phyloP scores from a whole-genome alignment of 2,113 vertebrate species.

The Mus spicilegus region DNA sequence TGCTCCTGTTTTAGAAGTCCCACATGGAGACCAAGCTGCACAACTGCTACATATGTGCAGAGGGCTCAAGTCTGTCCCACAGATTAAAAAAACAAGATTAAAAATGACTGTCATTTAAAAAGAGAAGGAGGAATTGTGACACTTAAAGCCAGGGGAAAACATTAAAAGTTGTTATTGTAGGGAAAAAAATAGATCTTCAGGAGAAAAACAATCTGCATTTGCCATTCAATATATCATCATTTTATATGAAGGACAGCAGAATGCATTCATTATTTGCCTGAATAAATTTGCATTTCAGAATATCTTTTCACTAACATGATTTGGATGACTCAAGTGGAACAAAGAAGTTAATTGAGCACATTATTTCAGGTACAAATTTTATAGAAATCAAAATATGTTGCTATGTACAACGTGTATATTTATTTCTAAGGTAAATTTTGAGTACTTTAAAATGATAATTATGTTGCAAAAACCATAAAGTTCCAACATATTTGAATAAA shows the following conservation, averaged over 20 bases:
- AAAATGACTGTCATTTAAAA: conserved; percentile 35
- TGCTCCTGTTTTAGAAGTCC: no score
- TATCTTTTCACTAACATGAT: conserved; percentile 64
- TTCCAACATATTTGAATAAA: conserved; percentile 60
- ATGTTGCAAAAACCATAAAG: conserved; percentile 61
- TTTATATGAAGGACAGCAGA: conserved; percentile 67
- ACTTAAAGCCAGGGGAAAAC: neutral
- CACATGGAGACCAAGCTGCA: no score
- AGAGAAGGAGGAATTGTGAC: conserved; percentile 9
- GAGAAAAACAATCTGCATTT: conserved; percentile 52
- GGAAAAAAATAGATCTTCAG: conserved; percentile 37
- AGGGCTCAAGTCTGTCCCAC: no score
- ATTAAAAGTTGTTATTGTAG: neutral
- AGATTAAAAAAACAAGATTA: neutral
- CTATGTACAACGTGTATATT: conserved; percentile 24
- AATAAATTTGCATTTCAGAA: conserved; percentile 73
- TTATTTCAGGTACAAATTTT: conserved; percentile 65
- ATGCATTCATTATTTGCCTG: conserved; percentile 66
- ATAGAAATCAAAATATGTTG: conserved; percentile 62
- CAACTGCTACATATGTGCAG: no score
- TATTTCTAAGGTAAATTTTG: conserved; percentile 59
- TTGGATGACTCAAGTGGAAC: conserved; percentile 68
- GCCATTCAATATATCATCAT: conserved; percentile 63
- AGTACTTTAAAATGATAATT: conserved; percentile 62
- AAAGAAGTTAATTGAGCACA: conserved; percentile 63